Conservation (phyloP, 1,140 invertebrate species). For the Mesaphorura yosii region DNA sequence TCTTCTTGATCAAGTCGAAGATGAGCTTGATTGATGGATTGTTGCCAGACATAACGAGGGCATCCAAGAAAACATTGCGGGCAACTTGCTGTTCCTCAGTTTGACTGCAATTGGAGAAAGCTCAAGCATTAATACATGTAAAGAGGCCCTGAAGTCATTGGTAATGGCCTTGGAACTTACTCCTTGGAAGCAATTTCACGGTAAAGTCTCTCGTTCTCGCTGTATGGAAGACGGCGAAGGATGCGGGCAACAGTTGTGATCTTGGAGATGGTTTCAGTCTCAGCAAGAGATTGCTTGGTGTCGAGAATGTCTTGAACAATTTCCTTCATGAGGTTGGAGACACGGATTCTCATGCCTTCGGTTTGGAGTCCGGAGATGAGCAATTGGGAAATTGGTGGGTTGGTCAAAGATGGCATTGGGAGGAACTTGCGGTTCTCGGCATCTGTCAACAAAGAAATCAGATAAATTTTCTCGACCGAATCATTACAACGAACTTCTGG, state of each 20-base stretch:
- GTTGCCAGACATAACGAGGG: constrained; percentile 27
- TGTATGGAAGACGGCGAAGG: constrained; percentile 9
- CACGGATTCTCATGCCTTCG: constrained; percentile 9
- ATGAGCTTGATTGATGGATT: constrained; percentile 28
- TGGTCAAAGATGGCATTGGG: constrained; percentile 7
- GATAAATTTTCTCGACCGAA: too few species aligned
- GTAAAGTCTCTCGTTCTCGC: constrained; percentile 24
- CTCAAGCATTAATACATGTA: background rate
- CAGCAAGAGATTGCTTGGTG: constrained; percentile 20
- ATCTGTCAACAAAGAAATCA: background rate
- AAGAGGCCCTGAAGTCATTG: background rate
- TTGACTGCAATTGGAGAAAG: background rate
- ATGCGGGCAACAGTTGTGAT: background rate
- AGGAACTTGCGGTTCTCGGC: background rate
- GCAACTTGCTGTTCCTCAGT: constrained; percentile 10
- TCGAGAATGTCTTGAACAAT: constrained; percentile 8
- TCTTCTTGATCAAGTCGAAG: constrained; percentile 23
- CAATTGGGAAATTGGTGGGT: constrained; percentile 23
- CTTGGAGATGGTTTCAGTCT: constrained; percentile 21
- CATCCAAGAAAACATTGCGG: constrained; percentile 18
- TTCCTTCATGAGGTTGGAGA: constrained; percentile 16
- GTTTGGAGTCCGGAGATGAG: constrained; percentile 16
- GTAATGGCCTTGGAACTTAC: background rate
- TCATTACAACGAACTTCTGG: too few species aligned
- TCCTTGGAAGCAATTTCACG: constrained; percentile 9